Base-by-base conservation (phyloP, 2,797 vertebrate genomes). In the Epinephelus awoara region DNA sequence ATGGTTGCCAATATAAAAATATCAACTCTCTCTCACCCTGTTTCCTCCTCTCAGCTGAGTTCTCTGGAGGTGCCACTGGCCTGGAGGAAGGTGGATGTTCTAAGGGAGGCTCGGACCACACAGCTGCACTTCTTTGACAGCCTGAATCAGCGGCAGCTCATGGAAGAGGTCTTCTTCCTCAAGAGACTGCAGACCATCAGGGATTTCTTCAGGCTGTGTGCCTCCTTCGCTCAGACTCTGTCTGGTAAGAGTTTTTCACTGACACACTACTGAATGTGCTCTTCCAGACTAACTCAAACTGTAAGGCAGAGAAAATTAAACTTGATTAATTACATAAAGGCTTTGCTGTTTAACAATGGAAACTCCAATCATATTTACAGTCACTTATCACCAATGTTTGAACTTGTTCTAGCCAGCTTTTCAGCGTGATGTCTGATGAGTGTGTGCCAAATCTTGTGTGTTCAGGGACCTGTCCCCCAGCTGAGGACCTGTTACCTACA, bases 161-260 rank as follows among this genome's bases (percentile, higher is more conserved):
- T 99, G 83, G 98, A 99, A 65, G 98, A 99, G 64, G 96, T 99
- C 23, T 99, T 99, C 94, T 99, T 99, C 89, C 94, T 99, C 75
- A 98, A 97, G 94, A 96, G 98, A 71, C 95, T 99, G 29, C 98
- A 99, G 74, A 98, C 98, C 49, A 96, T 99, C 92, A 95, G 96
- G 27, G 98, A 99, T 54, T 99, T 99, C 93, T 99, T 99, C 92
- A 94, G 95, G 46, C 96, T 99, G 10, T 99, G 98, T 71, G 95
- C 96, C 72, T 97, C 97, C 50, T 99, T 99, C 68, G 95, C 98
- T 50, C 98, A 98, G 92, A 98, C 97, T 0, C 90, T 99, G 51
- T 97, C 98, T 82, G 98, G 98, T 99, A 94, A 94, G 90, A 67
- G 19, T 5, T 57, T 9, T 47, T 54, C 10, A 47, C 11, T 17